phyloP scores from a whole-genome alignment of 37 sponge, comb jelly and placozoan species.

The Ephydatia muelleri region DNA sequence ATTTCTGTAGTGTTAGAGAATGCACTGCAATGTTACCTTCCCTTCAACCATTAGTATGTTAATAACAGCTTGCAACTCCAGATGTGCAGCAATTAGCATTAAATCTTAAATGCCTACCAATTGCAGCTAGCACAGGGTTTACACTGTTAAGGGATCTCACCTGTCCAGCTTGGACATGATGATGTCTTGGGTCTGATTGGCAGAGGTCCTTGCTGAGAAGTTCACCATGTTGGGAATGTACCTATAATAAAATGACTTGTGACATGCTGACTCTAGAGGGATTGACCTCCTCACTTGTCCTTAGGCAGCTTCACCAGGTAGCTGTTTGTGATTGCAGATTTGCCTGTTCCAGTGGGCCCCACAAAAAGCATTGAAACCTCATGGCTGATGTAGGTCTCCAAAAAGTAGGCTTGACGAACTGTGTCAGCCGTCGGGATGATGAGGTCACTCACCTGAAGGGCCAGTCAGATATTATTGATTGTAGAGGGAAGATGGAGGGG shows the following conservation, averaged over 20 bases:
- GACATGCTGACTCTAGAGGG: background rate
- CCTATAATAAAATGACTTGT: conserved; percentile 30
- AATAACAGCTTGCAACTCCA: too few species aligned
- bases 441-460: conserved; percentile 82
- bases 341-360: conserved; percentile 98
- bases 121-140: too few species aligned
- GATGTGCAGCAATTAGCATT: too few species aligned
- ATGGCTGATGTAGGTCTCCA: conserved; percentile 71
- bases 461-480: background rate
- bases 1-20: too few species aligned
- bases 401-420: conserved; percentile 86
- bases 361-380: conserved; percentile 89
- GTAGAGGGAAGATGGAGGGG: background rate
- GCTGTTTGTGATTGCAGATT: conserved; percentile 97
- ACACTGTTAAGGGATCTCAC: too few species aligned
- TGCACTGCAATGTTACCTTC: too few species aligned
- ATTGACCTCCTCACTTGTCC: conserved; percentile 54
- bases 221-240: conserved; percentile 97
- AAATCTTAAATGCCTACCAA: too few species aligned
- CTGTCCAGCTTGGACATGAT: conserved; percentile 97
- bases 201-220: conserved; percentile 97
- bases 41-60: too few species aligned
- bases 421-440: conserved; percentile 96
- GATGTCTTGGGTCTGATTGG: conserved; percentile 98
- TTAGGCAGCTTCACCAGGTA: conserved; percentile 87